phyloP scores from a whole-genome alignment of 2,113 vertebrate genomes.

The Aplodontia rufa region DNA sequence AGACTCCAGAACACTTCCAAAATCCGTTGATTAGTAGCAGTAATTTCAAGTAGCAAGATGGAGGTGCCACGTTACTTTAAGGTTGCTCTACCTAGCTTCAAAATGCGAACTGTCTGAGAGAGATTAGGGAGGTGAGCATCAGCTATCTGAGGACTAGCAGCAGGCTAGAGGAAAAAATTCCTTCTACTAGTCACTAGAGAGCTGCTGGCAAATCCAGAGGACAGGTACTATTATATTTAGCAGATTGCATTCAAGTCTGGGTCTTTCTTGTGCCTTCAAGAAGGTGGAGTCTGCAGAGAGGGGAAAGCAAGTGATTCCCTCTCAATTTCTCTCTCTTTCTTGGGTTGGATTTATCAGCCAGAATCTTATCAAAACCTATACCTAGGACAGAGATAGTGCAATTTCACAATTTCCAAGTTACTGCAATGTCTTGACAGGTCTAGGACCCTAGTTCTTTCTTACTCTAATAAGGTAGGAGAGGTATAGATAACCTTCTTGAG shows the following conservation, averaged over 20 bases:
- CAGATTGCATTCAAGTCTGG: not conserved
- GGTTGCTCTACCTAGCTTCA: not conserved
- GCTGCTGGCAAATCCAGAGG: not conserved
- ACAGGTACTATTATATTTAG: not conserved
- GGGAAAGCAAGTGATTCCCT: not conserved
- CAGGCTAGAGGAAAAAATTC: not conserved
- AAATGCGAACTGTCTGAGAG: not conserved
- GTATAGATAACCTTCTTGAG: not conserved
- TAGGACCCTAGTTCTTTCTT: not conserved
- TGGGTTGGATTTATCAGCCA: not conserved
- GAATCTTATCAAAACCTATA: conserved; percentile 9
- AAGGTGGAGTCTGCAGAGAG: not conserved
- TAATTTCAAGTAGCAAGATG: not conserved
- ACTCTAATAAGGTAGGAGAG: not conserved
- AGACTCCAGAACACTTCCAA: conserved; percentile 8
- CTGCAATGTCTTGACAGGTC: not conserved
- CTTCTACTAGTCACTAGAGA: not conserved
- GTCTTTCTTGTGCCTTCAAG: conserved; percentile 7
- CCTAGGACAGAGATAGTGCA: not conserved
- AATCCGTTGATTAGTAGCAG: not conserved
- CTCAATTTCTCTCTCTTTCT: not conserved
- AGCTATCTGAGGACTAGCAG: not conserved
- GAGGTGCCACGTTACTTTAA: not conserved
- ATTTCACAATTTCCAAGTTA: conserved; percentile 30
- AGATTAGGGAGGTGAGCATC: not conserved